These are phyloP conservation scores for Bombus pyrosoma DNA, from an alignment of 1,140 invertebrate genomes.

Conservation along the genomic window DNA sequence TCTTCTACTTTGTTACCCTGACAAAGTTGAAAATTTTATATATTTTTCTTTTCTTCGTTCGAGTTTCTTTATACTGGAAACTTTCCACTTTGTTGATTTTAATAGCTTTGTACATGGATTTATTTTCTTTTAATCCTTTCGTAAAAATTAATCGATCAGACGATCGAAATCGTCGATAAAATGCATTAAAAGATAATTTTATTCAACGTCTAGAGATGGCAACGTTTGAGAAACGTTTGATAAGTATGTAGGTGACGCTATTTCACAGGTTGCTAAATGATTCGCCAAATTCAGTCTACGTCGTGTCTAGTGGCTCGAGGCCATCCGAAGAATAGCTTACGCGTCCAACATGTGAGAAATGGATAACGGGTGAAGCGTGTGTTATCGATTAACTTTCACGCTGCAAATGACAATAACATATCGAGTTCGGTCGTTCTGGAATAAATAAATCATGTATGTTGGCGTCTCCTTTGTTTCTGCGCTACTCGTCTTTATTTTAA, in stretches of 20 bases:
- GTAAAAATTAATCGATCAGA: neutral
- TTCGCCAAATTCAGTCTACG: constrained; percentile 26
- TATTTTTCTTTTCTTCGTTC: neutral
- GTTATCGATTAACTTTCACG: constrained; percentile 43
- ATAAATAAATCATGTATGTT: constrained; percentile 23
- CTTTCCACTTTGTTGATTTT: neutral
- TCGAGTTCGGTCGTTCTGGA: constrained; percentile 7
- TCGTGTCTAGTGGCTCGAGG: constrained; percentile 30
- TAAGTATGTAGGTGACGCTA: too few species aligned
- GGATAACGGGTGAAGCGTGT: constrained; percentile 27
- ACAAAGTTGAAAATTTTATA: neutral
- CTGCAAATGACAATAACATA: constrained; percentile 42
- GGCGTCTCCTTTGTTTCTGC: neutral
- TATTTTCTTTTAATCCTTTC: neutral
- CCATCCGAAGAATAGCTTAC: constrained; percentile 8
- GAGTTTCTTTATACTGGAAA: neutral
- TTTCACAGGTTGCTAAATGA: neutral
- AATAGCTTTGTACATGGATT: neutral
- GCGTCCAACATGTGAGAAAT: constrained; percentile 27
- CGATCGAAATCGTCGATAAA: neutral
- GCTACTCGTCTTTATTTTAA: neutral
- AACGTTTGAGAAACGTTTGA: neutral
- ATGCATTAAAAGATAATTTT: neutral
- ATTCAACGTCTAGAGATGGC: neutral
- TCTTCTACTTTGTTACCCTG: neutral